Conservation (phyloP, 2,797 vertebrate genomes). For the Tokudaia muenninki region DNA sequence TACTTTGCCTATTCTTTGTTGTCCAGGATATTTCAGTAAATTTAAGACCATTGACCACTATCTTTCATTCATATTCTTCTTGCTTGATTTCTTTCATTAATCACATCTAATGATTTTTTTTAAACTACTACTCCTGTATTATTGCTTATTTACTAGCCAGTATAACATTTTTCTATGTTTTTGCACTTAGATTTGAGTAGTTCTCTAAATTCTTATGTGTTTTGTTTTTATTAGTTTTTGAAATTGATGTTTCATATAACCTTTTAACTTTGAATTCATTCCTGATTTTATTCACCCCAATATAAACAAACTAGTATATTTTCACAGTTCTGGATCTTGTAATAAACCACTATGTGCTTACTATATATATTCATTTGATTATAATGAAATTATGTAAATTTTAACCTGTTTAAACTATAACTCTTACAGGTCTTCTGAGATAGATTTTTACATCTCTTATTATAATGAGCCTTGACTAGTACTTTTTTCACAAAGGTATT, state of each 20-base stretch:
- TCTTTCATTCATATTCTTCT: neutral
- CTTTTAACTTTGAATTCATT: neutral
- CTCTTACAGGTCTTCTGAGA: neutral
- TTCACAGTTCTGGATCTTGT: neutral
- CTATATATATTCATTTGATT: neutral
- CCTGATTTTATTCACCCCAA: neutral
- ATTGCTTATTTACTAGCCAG: neutral
- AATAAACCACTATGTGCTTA: neutral
- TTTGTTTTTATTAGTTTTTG: neutral
- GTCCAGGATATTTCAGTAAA: neutral
- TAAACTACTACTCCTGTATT: neutral
- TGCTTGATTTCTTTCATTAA: neutral
- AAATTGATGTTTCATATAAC: neutral
- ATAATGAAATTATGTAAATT: neutral
- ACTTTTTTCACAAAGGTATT: neutral
- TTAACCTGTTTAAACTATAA: constrained; percentile 4
- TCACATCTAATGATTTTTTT: neutral
- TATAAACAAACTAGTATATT: neutral
- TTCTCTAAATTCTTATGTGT: neutral
- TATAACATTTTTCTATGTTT: neutral
- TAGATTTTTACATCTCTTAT: neutral
- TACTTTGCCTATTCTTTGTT: neutral
- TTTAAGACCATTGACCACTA: neutral
- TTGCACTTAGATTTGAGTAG: neutral
- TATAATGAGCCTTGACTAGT: neutral